Percentiles rank a stretch among this genome's conserved stretches.
Conservation (phyloP, 2,113 vertebrate genomes). For the Indri indri region DNA sequence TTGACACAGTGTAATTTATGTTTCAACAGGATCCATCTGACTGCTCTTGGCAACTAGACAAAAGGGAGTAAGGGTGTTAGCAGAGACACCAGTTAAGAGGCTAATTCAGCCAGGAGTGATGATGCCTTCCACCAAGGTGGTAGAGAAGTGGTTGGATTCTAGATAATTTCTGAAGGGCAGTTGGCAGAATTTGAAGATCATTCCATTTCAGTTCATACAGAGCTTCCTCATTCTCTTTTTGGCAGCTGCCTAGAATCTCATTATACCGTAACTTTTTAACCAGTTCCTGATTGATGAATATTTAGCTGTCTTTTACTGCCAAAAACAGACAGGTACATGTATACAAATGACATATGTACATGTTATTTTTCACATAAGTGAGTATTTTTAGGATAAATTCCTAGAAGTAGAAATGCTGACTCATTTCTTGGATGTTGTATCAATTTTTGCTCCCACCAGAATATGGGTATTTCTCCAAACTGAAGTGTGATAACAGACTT, state of each 20-base stretch:
- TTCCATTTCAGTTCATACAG: neutral
- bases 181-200: neutral
- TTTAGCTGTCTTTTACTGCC: neutral
- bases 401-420: neutral
- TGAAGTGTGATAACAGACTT: neutral
- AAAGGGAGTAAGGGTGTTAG: neutral
- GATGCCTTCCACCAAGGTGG: no score
- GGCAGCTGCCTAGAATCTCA: neutral
- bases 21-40: neutral
- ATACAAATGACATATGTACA: neutral
- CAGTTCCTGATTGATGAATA: neutral
- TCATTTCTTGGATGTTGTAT: neutral
- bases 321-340: neutral
- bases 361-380: neutral
- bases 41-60: neutral
- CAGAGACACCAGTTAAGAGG: neutral
- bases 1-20: neutral
- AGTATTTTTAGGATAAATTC: neutral
- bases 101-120: neutral
- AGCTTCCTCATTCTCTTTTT: neutral
- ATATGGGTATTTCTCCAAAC: neutral
- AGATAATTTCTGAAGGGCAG: neutral
- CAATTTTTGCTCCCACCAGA: neutral
- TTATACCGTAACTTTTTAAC: neutral
- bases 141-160: neutral